These are phyloP conservation scores for Trogon melanurus DNA, from an alignment of 2,113 vertebrate genomes.

Conservation along the genomic window DNA sequence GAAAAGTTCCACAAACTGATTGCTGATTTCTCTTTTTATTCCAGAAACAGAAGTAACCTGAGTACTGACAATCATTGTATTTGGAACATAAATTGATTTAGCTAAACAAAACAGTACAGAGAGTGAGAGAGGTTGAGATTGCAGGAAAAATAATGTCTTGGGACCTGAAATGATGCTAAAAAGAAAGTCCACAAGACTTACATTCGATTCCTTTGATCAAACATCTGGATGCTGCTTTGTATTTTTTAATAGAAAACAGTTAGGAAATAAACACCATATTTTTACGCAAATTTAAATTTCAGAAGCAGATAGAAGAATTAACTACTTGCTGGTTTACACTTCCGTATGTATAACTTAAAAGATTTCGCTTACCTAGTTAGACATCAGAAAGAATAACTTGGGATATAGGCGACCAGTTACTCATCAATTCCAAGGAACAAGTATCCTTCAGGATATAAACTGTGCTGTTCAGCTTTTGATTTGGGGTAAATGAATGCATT, in stretches of 20 bases:
- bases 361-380: not conserved
- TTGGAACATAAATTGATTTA: not conserved
- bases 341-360: not conserved
- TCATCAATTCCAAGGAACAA: not conserved
- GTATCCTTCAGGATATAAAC: not conserved
- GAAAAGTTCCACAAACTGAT: not conserved
- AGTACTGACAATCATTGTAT: not conserved
- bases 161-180: not conserved
- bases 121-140: not conserved
- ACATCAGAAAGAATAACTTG: not conserved
- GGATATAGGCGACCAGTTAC: not conserved
- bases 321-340: not conserved
- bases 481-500: not conserved
- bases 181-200: not conserved
- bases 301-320: not conserved
- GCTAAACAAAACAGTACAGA: not conserved
- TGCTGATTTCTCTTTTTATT: not conserved
- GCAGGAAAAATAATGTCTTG: not conserved
- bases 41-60: not conserved
- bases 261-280: not conserved
- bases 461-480: not conserved
- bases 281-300: not conserved
- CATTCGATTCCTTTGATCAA: not conserved
- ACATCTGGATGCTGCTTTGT: not conserved
- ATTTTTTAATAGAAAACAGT: not conserved